Percentiles rank a stretch among this genome's conserved stretches.
Evolutionary conservation across 2,888 invertebrate species (phyloP).

Genomic region (Smittia sp.): DNA sequence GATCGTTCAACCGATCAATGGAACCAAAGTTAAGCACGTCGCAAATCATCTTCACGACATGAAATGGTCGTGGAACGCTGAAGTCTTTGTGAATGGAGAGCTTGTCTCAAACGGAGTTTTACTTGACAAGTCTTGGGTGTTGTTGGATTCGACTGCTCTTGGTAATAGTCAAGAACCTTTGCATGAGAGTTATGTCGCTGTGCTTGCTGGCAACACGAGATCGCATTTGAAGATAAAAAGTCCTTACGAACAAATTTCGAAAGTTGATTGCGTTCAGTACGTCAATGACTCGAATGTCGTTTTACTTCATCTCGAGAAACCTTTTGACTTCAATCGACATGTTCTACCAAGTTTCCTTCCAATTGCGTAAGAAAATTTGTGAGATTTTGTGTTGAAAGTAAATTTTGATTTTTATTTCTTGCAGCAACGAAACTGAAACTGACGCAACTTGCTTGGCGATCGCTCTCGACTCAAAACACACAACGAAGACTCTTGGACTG

Average conservation of each 20-base stretch:
- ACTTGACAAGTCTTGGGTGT: conserved; percentile 64
- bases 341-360: conserved; percentile 64
- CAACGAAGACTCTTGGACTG: neutral
- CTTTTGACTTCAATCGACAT: conserved; percentile 61
- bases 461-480: neutral
- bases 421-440: conserved; percentile 1
- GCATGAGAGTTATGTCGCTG: conserved; percentile 59
- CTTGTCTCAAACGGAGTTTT: conserved; percentile 69
- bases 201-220: conserved; percentile 66
- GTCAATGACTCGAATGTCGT: conserved; percentile 61
- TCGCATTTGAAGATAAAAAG: conserved; percentile 60
- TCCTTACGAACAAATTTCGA: conserved; percentile 67
- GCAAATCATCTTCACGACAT: conserved; percentile 46
- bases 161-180: conserved; percentile 53
- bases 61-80: conserved; percentile 71
- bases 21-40: neutral
- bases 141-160: conserved; percentile 60
- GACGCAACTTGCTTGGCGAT: conserved; percentile 20
- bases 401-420: no score
- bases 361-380: conserved; percentile 53
- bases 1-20: conserved; percentile 50
- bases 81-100: conserved; percentile 67
- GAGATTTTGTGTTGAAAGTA: neutral
- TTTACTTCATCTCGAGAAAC: conserved; percentile 62
- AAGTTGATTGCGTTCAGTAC: conserved; percentile 59